phyloP scores from a whole-genome alignment of 1,140 invertebrate species.

The Trichonephila clavipes region DNA sequence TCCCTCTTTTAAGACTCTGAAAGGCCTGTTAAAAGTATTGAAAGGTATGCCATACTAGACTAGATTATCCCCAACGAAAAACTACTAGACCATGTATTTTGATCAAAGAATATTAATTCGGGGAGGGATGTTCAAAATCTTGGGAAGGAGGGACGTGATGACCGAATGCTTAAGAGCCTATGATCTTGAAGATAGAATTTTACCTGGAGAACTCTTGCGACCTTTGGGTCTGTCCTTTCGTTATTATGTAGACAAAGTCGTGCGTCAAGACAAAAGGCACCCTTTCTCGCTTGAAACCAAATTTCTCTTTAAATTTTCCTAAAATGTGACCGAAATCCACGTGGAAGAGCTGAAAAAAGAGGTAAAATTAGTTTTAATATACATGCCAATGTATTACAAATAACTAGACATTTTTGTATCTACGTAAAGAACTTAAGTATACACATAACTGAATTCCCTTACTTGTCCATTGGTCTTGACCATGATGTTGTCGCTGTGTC shows the following conservation, averaged over 20 bases:
- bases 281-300: conserved; percentile 85
- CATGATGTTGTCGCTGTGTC: conserved; percentile 86
- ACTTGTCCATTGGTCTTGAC: conserved; percentile 83
- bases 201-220: conserved; percentile 82
- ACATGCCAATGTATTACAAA: neutral
- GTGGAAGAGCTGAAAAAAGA: conserved; percentile 83
- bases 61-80: no score
- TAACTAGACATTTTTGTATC: neutral
- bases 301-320: conserved; percentile 86
- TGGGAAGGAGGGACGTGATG: no score
- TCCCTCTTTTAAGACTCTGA: no score
- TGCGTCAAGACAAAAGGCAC: conserved; percentile 85
- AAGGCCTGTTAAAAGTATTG: no score
- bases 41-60: no score
- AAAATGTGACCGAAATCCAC: conserved; percentile 86
- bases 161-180: no score
- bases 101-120: no score
- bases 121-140: no score
- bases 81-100: no score
- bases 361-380: neutral
- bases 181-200: neutral
- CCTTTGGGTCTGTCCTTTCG: conserved; percentile 82
- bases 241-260: conserved; percentile 85
- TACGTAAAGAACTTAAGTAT: neutral
- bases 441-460: neutral